A percentile compares a stretch with the other conserved stretches of the same genome.
Evolutionary conservation across 92 coral and sea anemone genomes (phyloP).

Genomic region (Parazoanthus atlanticus): DNA sequence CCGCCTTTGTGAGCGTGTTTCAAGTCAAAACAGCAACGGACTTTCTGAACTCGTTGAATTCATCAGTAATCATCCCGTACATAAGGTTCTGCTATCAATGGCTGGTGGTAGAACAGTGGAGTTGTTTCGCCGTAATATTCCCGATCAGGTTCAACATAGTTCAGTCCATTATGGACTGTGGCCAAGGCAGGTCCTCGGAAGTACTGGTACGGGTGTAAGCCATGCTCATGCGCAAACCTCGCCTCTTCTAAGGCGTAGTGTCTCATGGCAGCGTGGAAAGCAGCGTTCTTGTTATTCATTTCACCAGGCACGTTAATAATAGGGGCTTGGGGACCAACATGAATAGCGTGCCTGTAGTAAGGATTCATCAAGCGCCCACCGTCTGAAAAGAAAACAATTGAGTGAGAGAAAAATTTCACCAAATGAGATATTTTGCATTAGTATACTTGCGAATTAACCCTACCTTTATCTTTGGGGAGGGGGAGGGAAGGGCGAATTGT

Average conservation of each 20-base stretch:
- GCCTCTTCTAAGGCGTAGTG: conserved; percentile 29
- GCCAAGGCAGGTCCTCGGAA: background rate
- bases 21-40: too few relatives aligned
- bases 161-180: background rate
- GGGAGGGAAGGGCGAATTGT: too few relatives aligned
- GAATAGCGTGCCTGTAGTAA: conserved; percentile 22
- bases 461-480: too few relatives aligned
- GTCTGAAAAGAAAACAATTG: background rate
- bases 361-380: background rate
- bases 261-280: conserved; percentile 40
- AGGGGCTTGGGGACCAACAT: conserved; percentile 34
- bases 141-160: conserved; percentile 1
- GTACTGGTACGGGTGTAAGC: conserved; percentile 24
- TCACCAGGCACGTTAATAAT: background rate
- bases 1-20: too few relatives aligned
- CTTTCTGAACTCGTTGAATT: background rate
- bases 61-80: background rate
- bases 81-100: conserved; percentile 18
- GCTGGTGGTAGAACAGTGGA: conserved; percentile 7
- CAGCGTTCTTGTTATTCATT: conserved; percentile 15
- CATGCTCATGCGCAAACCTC: conserved; percentile 28
- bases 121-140: background rate
- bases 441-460: too few relatives aligned
- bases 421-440: background rate
- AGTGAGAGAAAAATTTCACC: too few relatives aligned